Base-by-base conservation (phyloP, 2,888 invertebrate genomes). In the Podotricha telesiphe region DNA sequence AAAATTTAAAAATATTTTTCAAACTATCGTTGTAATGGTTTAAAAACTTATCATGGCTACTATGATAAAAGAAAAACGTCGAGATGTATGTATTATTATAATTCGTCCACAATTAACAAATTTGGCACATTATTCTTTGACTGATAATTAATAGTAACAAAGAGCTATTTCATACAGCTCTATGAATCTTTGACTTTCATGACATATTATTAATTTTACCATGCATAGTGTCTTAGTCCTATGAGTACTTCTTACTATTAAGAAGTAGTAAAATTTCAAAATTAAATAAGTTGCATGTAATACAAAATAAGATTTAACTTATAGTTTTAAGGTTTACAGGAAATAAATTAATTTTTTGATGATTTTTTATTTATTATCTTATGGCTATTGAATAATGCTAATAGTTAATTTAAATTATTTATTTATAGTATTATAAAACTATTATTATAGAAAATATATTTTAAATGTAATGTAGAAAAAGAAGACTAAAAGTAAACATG, bases 61-160 rank as follows among this genome's bases (percentile, higher is more conserved):
- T 56, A 85, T 91, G 86, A 76, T 88, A 13, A 92, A 89, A 77
- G 90, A 89, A 73, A 90, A 90, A 81, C 83, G 82, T 28, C 82
- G 79, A 73, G 85, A 87, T 77, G 91, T 91, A 83, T 81, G 74
- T 75, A 69, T 42, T 78, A 50, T 61, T 28, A 63, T 19, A 65
- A 28, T 59, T 56, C 22, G 28, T 17, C 56, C 50, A 50, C 22
- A 56, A 28, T 66, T 19, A n/a, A 13, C 19, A 37, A 37, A 20
- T 66, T 73, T 76, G 82, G 74, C 81, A 81, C 76, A 80, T 77
- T 76, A 70, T 51, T 68, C 62, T 59, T 34, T 37, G 7, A 37
- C 28, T 62, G 15, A 10, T 50, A 34, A 15, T 37, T 34, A 37
- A 37, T 62, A 50, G 20, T 19, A 62, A 62, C 34, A 62, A 48